Evolutionary conservation across 2,113 vertebrate genomes (phyloP).

Genomic region (Shinisaurus crocodilurus): DNA sequence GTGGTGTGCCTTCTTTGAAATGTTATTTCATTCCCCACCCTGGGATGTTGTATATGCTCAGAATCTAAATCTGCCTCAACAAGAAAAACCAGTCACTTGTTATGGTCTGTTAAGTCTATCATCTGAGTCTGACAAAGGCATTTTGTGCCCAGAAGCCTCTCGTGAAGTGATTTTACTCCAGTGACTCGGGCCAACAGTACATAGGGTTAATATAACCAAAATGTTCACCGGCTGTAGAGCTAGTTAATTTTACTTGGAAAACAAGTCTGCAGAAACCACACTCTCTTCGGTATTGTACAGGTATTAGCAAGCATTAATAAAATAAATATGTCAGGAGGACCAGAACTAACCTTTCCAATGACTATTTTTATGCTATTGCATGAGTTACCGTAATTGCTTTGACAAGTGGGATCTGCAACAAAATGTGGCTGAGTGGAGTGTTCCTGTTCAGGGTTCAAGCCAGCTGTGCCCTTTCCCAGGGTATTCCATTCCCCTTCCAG

Average conservation of each 20-base stretch:
- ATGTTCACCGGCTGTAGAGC: neutral
- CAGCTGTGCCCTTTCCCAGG: neutral
- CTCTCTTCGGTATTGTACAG: neutral
- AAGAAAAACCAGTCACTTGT: neutral
- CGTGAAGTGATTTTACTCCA: neutral
- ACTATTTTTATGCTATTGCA: neutral
- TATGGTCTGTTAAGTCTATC: neutral
- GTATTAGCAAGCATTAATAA: neutral
- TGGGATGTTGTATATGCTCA: neutral
- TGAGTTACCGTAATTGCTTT: neutral
- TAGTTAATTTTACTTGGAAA: neutral
- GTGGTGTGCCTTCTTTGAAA: neutral
- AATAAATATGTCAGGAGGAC: neutral
- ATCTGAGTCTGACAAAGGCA: neutral
- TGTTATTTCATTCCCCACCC: neutral
- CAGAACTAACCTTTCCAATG: neutral
- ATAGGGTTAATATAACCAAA: neutral
- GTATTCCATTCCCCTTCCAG: neutral
- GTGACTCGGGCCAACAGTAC: neutral
- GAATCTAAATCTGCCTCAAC: neutral
- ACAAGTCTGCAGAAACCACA: neutral
- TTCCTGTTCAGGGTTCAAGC: neutral
- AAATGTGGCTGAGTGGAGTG: neutral
- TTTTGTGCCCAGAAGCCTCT: rapidly evolving
- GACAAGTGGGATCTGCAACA: neutral